Base-by-base conservation (phyloP, 2,113 vertebrate genomes). In the Nothobranchius kuhntae region DNA sequence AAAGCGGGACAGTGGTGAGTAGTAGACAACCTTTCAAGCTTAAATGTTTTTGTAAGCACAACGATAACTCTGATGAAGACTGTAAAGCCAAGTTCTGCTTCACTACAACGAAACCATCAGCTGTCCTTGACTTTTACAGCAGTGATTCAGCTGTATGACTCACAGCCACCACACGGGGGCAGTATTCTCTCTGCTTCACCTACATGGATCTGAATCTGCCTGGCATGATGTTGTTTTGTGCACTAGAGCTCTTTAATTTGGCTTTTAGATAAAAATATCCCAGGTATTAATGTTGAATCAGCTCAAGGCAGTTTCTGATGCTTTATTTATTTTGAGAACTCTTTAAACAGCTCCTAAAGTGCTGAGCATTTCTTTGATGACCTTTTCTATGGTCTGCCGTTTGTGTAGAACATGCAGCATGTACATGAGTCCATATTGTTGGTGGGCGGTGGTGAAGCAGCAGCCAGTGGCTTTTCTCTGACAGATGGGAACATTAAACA, bases 1-100 rank as follows among this genome's bases (percentile, higher is more conserved):
- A 97, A 94, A 90, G 96, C 97, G 14, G 97, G 96, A 83, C 96
- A 98, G 63, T 98, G 96, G 96, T 98, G 21, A 21, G 21, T 88
- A 95, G 95, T 86, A 70, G 35, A 61, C 1, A 0, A 21, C 38
- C 0, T 0, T 40, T 2, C 40, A 54, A 36, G 4, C 46, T 54
- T 56, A n/a, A 30, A 48, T 30, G 73, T 26, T 30, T 47, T 0
- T 59, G 3, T 12, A 2, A n/a, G 9, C 8, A 21, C 30, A 10
- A 30, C 30, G 40, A 26, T 1, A 13, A 45, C 40, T 5, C 7
- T 42, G 6, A 13, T 45, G 10, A 45, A 45, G 9, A 4, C 30
- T 1, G 30, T 30, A 3, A 30, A 30, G 30, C 30, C 30, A 30
- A 4, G 2, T 45, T 9, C 12, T 45, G 44, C 51, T 53, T 26